Evolutionary conservation across 92 coral and sea anemone species (phyloP), one percentile per base, ranked within the genome.

Genomic region (Zoanthus sansibaricus): DNA sequence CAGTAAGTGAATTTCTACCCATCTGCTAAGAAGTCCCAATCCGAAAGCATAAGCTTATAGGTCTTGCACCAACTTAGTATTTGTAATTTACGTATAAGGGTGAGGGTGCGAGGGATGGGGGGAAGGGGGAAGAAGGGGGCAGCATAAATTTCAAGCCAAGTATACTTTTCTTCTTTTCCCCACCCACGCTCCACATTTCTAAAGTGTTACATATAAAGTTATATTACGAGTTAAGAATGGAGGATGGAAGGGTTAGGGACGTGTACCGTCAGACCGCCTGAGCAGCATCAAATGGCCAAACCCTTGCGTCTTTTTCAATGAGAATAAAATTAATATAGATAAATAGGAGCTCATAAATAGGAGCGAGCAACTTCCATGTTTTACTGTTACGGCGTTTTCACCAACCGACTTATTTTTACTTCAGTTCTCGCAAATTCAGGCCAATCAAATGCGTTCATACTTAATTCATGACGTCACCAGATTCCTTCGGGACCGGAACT

Each of bases 1-100:
- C 7, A 25, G 85, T 80, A 66, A 80, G 85, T 80, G 42, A 37
- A 37, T 37, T 37, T 37, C 42, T 37, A 37, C 2, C 42, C 42
- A 37, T 37, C 42, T 37, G 42, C 42, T 37, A 37, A 37, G 4
- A 37, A 2, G 42, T 37, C 42, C 42, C 42, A 37, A 0, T 37
- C 42, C 4, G 42, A 37, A 37, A 37, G 42, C 42, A 37, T 37
- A 37, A 52, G 58, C 58, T 52, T 52, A 25, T 25, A 52, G 58
- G 58, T 52, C 58, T 52, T 52, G 7, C 7, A 52, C 58, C 58
- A 52, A 52, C 58, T 52, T 52, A 52, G 7, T 52, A 10, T 52
- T 52, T 10, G 58, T 25, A 10, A 52, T 52, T 52, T 52, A 52
- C 58, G 25, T n/a, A 25, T 0, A 25, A 25, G 25, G 25, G 25